These are phyloP conservation scores for Andrena marginata DNA, from an alignment of 2,888 invertebrate species.

Conservation along the genomic window DNA sequence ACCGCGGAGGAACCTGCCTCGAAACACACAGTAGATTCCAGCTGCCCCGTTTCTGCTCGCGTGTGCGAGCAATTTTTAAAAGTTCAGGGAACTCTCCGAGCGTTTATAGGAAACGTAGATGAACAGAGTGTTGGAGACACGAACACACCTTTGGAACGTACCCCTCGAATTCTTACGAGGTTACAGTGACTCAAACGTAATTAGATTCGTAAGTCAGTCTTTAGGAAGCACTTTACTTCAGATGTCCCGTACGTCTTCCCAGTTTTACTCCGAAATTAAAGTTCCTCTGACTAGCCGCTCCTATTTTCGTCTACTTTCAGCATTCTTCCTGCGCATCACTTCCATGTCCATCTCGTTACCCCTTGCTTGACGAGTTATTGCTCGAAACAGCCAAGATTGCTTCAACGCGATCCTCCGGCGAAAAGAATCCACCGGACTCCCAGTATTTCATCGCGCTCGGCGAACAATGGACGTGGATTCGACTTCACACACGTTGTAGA, in stretches of 20 bases:
- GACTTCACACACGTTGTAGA: conserved; percentile 3
- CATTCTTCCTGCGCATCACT: background rate
- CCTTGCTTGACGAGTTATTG: background rate
- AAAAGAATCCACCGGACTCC: no score
- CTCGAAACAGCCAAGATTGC: background rate
- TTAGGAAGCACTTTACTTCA: no score
- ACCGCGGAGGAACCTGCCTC: background rate
- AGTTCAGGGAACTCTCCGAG: background rate
- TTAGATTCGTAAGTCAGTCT: no score
- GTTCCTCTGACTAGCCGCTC: no score
- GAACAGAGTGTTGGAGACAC: background rate
- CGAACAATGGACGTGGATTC: conserved; percentile 18
- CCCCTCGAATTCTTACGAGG: no score
- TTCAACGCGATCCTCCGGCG: background rate
- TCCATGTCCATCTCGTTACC: conserved; percentile 3
- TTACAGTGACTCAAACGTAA: no score
- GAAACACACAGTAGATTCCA: no score
- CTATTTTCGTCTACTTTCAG: no score
- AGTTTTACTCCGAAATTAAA: no score
- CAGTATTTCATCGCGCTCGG: background rate
- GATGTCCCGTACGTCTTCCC: no score
- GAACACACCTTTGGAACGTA: no score
- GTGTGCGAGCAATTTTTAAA: background rate
- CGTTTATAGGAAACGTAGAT: background rate
- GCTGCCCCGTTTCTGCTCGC: background rate